phyloP scores from a whole-genome alignment of 2,888 invertebrate genomes.

The Thysanoteuthis rhombus region DNA sequence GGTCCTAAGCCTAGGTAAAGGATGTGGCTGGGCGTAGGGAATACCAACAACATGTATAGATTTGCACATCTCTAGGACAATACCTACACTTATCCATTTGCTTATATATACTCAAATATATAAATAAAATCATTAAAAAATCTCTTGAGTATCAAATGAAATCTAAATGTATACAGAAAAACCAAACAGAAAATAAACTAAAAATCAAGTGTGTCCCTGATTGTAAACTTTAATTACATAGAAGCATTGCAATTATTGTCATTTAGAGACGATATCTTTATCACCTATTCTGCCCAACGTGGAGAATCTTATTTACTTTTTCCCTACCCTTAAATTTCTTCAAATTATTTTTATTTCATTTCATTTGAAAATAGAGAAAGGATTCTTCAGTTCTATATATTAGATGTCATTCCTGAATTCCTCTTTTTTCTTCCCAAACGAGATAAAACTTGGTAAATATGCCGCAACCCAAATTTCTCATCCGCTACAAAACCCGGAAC shows the following conservation, averaged over 20 bases:
- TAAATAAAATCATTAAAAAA: too few relatives aligned
- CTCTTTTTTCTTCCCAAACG: background rate
- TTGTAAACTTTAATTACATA: background rate
- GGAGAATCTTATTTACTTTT: background rate
- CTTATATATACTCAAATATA: too few relatives aligned
- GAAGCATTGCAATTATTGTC: background rate
- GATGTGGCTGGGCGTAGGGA: too few relatives aligned
- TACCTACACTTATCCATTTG: too few relatives aligned
- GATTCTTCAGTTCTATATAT: background rate
- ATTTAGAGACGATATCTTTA: background rate
- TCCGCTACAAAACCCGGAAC: background rate
- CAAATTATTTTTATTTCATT: background rate
- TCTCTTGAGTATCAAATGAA: too few relatives aligned
- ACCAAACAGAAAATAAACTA: too few relatives aligned
- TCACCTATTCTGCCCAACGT: background rate
- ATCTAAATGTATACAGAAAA: too few relatives aligned
- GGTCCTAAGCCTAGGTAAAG: too few relatives aligned
- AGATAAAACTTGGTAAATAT: background rate
- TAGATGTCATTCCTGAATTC: background rate
- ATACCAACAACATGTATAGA: too few relatives aligned
- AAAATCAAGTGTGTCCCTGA: background rate
- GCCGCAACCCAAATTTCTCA: background rate
- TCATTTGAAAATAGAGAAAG: background rate
- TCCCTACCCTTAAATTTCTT: background rate
- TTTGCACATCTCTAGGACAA: too few relatives aligned